These are phyloP conservation scores for Coregonus clupeaformis DNA, from an alignment of 2,113 vertebrate species.

Conservation along the genomic window DNA sequence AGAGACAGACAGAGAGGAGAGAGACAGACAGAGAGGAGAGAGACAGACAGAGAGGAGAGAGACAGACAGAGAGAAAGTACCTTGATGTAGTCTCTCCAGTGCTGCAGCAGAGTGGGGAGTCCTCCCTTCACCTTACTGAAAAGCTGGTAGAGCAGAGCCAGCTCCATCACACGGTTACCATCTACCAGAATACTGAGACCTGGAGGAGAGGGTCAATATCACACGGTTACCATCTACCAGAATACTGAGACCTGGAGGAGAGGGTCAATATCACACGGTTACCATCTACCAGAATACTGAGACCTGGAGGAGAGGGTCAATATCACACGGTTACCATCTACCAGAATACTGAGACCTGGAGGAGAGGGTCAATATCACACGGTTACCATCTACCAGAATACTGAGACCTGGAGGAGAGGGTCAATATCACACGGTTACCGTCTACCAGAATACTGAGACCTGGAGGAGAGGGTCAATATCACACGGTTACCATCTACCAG, in stretches of 20 bases:
- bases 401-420: constrained; percentile 80
- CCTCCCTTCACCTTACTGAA: constrained; percentile 94
- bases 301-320: constrained; percentile 69
- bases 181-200: constrained; percentile 93
- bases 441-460: constrained; percentile 93
- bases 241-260: too few relatives aligned
- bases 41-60: too few relatives aligned
- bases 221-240: neutral
- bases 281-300: constrained; percentile 91
- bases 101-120: constrained; percentile 91
- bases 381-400: constrained; percentile 90
- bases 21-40: neutral
- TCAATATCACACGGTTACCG: constrained; percentile 86
- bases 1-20: neutral
- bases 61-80: constrained; percentile 64
- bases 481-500: constrained; percentile 94
- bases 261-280: constrained; percentile 81
- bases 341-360: constrained; percentile 88
- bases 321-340: constrained; percentile 94
- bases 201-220: constrained; percentile 42
- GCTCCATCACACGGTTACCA: constrained; percentile 92
- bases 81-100: constrained; percentile 99
- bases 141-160: constrained; percentile 91
- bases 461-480: constrained; percentile 63
- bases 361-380: constrained; percentile 72